phyloP scores from a whole-genome alignment of 1,140 invertebrate species.

The Mactra quadrangularis region DNA sequence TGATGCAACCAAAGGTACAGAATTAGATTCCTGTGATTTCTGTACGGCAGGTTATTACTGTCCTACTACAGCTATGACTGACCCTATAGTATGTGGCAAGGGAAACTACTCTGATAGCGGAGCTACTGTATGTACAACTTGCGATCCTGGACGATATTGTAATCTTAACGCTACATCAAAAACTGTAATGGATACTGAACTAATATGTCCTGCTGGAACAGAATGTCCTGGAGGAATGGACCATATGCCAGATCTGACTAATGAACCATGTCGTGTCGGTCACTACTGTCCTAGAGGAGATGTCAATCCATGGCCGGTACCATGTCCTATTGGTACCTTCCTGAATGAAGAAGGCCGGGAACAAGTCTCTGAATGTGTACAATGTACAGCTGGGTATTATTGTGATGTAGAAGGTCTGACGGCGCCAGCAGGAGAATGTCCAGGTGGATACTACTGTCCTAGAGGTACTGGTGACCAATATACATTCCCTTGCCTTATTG shows the following conservation, averaged over 20 bases:
- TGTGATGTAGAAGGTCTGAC: conserved; percentile 73
- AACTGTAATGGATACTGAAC: conserved; percentile 71
- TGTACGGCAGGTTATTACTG: conserved; percentile 80
- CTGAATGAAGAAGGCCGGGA: conserved; percentile 73
- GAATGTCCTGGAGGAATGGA: conserved; percentile 80
- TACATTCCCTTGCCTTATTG: conserved; percentile 79
- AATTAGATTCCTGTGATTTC: conserved; percentile 65
- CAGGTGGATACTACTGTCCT: conserved; percentile 79
- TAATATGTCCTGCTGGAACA: conserved; percentile 79
- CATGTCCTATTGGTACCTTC: conserved; percentile 81
- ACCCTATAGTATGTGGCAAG: conserved; percentile 78
- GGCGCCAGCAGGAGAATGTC: conserved; percentile 70
- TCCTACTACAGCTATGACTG: conserved; percentile 69
- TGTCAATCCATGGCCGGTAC: conserved; percentile 78
- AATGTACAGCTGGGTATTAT: conserved; percentile 80
- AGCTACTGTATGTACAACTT: conserved; percentile 72
- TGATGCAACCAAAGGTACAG: conserved; percentile 70
- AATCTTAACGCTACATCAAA: conserved; percentile 78
- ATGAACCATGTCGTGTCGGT: conserved; percentile 76
- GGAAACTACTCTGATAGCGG: conserved; percentile 79
- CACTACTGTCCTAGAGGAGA: conserved; percentile 80
- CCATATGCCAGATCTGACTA: conserved; percentile 75
- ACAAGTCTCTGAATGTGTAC: conserved; percentile 77
- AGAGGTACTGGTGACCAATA: conserved; percentile 72
- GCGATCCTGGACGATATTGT: conserved; percentile 80